These are phyloP conservation scores for Charadrius vociferus DNA, from an alignment of 2,113 vertebrate species.

Conservation along the genomic window DNA sequence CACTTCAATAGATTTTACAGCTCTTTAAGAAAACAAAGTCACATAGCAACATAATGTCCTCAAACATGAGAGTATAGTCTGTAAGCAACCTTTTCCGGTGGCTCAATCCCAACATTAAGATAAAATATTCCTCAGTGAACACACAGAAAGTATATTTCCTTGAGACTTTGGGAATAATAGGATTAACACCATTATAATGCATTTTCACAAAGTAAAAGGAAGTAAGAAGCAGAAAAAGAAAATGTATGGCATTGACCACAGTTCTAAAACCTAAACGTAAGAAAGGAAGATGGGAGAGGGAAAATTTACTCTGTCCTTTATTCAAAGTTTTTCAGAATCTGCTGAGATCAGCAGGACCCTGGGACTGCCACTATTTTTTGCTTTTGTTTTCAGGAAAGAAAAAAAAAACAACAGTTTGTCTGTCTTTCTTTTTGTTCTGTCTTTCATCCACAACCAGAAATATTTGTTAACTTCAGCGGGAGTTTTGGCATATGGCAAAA, in stretches of 20 bases:
- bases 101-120: background rate
- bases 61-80: background rate
- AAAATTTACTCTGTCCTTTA: background rate
- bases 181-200: background rate
- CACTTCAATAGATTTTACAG: background rate
- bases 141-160: background rate
- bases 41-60: background rate
- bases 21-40: background rate
- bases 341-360: background rate
- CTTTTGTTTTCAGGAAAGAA: background rate
- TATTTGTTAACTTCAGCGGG: background rate
- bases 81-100: background rate
- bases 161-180: background rate
- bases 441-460: background rate
- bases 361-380: background rate
- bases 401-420: rapidly evolving
- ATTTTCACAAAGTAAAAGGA: background rate
- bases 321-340: background rate
- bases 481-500: background rate
- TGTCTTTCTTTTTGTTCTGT: background rate
- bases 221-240: background rate
- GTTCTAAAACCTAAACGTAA: background rate
- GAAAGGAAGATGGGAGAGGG: background rate
- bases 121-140: background rate
- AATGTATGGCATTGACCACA: background rate